Base-by-base conservation (phyloP, 2,797 vertebrate genomes). In the Anolis apletophallus region DNA sequence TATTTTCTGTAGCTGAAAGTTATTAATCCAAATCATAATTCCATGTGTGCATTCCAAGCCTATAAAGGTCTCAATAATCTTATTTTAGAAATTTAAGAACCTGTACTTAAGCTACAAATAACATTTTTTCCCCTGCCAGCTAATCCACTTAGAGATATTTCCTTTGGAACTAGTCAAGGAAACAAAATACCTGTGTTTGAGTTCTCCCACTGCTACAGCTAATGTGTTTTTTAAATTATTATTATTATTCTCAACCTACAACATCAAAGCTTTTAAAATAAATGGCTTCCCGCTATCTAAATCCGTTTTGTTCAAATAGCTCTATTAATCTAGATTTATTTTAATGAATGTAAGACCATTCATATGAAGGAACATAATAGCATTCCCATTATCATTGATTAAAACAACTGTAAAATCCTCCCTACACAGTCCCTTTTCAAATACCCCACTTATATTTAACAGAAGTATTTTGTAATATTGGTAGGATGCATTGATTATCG, bases 281-380 rank as follows among this genome's bases (percentile, higher is more conserved):
- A 88, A 89, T 86, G 34, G 36, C 81, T 88, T 90, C 75, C 74
- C 64, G 54, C 29, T 87, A 73, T 64, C n/a, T 79, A 91, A 93
- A 89, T 73, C 79, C 10, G 83, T 92, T 89, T 88, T 68, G 91
- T 84, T 71, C 78, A 92, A 91, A 88, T 17, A 83, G 3, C 3
- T 32, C 17, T 89, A 90, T 91, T 93, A 91, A 94, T 93, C 90
- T 90, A 90, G 71, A 88, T 88, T 89, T 83, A 89, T 80, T 93
- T 93, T 90, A 94, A 88, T 77, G 88, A 88, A 91, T 76, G 26
- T 2, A 34, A 52, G 69, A 59, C 40, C 1, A 54, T 34, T 57
- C 16, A 85, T 69, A n/a, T n/a, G 14, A 83, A 72, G 84, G 74
- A 57, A 32, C 74, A 0, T 21, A 46, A 54, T 68, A 82, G 13